Percentiles rank a stretch among this genome's conserved stretches.
These are phyloP conservation scores for Tetramorium parvispinum DNA, from an alignment of 1,140 invertebrate genomes.

Conservation along the genomic window DNA sequence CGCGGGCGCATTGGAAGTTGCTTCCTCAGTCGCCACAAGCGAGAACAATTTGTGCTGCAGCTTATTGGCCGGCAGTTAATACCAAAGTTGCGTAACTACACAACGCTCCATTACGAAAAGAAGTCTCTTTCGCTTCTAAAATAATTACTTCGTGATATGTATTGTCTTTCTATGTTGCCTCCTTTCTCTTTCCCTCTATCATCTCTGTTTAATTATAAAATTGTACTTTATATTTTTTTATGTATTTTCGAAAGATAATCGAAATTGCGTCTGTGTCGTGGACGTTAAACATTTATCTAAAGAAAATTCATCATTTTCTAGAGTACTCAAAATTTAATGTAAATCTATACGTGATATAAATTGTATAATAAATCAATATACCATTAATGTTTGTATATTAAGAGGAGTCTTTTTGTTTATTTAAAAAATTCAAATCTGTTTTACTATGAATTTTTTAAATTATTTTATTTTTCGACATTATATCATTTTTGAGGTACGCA, in stretches of 20 bases:
- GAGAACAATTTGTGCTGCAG: conserved; percentile 32
- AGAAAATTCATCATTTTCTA: not conserved
- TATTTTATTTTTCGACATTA: too few species aligned
- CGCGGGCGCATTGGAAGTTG: conserved; percentile 37
- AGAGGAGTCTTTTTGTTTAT: too few species aligned
- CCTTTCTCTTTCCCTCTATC: not conserved
- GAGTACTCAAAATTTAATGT: not conserved
- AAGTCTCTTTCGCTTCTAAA: conserved; percentile 14
- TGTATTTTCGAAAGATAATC: not conserved
- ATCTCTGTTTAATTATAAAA: not conserved
- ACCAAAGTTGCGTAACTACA: conserved; percentile 44
- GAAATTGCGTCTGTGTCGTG: not conserved
- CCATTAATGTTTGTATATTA: not conserved
- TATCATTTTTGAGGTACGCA: too few species aligned
- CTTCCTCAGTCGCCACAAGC: conserved; percentile 20
- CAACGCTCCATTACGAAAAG: conserved; percentile 5
- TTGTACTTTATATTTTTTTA: not conserved
- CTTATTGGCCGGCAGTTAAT: conserved; percentile 54
- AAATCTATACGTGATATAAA: not conserved
- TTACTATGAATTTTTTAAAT: too few species aligned
- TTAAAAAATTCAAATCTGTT: too few species aligned
- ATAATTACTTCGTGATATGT: conserved; percentile 18
- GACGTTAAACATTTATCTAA: not conserved
- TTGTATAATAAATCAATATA: not conserved
- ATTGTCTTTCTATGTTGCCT: not conserved